These are phyloP conservation scores for Acrocephalus kingi DNA, from an alignment of 2,113 vertebrate genomes.

Conservation along the genomic window DNA sequence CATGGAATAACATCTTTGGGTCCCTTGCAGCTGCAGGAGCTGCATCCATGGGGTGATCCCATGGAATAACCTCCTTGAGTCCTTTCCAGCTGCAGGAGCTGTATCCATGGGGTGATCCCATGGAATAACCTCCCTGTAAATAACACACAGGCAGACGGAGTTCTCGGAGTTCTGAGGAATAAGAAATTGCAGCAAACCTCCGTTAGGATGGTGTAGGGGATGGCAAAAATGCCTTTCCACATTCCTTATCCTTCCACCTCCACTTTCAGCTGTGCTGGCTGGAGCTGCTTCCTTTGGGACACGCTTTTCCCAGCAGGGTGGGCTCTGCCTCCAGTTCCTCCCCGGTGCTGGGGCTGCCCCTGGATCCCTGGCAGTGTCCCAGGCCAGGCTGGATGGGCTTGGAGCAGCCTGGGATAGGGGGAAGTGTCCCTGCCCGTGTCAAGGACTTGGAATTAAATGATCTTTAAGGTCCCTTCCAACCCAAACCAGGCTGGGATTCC, in stretches of 20 bases:
- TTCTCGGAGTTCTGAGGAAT: neutral
- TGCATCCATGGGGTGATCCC: neutral
- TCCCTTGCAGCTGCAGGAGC: neutral
- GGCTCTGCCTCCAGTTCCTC: neutral
- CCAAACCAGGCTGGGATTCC: neutral
- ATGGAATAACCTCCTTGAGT: neutral
- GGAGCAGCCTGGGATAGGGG: neutral
- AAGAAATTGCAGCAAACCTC: accelerated
- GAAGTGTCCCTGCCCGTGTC: neutral
- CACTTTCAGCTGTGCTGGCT: accelerated
- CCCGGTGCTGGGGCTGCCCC: neutral
- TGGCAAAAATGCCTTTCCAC: neutral
- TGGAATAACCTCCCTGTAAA: neutral
- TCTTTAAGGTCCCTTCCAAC: neutral
- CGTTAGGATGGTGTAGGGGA: accelerated
- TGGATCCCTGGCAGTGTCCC: neutral
- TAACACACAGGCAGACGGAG: accelerated
- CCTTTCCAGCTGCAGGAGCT: neutral
- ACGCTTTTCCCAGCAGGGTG: accelerated
- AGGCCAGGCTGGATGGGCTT: neutral
- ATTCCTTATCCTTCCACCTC: neutral
- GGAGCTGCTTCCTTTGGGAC: neutral
- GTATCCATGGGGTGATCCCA: neutral
- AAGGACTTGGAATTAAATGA: neutral
- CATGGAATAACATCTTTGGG: neutral